Base-by-base conservation (phyloP, 2,797 vertebrate genomes). In the Lindbergichthys nudifrons region DNA sequence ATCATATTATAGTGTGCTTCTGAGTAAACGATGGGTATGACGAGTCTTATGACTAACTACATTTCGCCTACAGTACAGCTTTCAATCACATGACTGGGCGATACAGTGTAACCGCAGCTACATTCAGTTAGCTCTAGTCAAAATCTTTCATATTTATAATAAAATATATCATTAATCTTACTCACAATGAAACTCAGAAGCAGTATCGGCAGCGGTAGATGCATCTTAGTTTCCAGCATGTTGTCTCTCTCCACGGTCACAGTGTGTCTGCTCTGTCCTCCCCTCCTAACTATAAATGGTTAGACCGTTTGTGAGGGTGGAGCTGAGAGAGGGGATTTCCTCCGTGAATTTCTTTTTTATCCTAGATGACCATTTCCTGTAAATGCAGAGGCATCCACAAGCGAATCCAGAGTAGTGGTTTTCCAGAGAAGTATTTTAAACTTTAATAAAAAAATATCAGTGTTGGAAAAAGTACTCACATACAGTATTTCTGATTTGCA, bases 331-430 rank as follows among this genome's bases (percentile, higher is more conserved):
- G 9, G 71, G 66, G 16, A 11, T 73, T 81, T 53, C 80, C 79
- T 15, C 5, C 3, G 16, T 42, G 11, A 4, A 0, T 26, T 14
- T 10, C n/a, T 14, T 47, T 15, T 2, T n/a, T 19, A 12, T 30
- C 2, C 32, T 9, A 7, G 32, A 52, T 81, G 70, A 85, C 75
- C 75, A 7, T 83, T 85, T 81, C 73, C 75, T 72, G 59, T 82
- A 75, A 82, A 62, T 26, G 26, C 26, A 26, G 4, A 26, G 26
- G 26, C 26, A 26, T 26, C 26, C 26, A 26, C 26, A 26, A 26
- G 26, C 4, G 26, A 26, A 26, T 26, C 26, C 4, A 26, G 26
- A 26, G 4, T 26, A 0, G 26, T 26, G 4, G 5, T 26, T 26
- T 26, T 26, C 4, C 26, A 26, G 0, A 53, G 8, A 36, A 36